Conservation (phyloP, 2,888 invertebrate species). For the Caenorhabditis uteleia region DNA sequence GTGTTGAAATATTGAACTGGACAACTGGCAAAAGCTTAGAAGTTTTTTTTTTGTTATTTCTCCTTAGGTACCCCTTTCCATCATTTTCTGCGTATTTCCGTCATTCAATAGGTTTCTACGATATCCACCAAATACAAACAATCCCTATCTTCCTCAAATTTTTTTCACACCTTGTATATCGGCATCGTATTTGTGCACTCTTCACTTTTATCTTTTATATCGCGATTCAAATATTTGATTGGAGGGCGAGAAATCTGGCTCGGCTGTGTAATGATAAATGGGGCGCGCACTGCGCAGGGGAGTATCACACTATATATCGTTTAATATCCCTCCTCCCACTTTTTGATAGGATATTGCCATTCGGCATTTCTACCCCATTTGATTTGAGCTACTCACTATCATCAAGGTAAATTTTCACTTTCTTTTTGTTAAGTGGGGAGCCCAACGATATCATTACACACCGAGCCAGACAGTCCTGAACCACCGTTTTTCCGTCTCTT, state of each 20-base stretch:
- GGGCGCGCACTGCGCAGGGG: too few species aligned
- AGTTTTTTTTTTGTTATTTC: not conserved
- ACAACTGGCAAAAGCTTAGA: conserved; percentile 18
- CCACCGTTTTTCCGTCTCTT: not conserved
- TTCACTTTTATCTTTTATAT: too few species aligned
- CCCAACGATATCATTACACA: conserved; percentile 7
- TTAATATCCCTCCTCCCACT: too few species aligned
- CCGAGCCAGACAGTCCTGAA: conserved; percentile 29
- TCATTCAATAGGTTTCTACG: too few species aligned
- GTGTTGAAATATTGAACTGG: conserved; percentile 22
- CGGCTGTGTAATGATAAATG: too few species aligned
- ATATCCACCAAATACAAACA: not conserved
- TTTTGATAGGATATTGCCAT: too few species aligned
- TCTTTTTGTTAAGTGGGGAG: not conserved
- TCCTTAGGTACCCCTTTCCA: not conserved
- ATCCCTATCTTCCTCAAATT: not conserved
- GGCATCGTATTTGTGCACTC: not conserved
- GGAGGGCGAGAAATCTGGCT: too few species aligned
- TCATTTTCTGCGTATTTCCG: too few species aligned
- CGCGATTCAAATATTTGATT: too few species aligned
- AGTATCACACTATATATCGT: too few species aligned
- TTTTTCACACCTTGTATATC: not conserved
- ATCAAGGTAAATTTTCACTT: conserved; percentile 20
- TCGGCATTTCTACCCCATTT: too few species aligned
- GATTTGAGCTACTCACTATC: conserved; percentile 20